Evolutionary conservation across 2,797 vertebrate species (phyloP), one percentile per base, ranked within the genome.

Genomic region (Apodemus agrarius): DNA sequence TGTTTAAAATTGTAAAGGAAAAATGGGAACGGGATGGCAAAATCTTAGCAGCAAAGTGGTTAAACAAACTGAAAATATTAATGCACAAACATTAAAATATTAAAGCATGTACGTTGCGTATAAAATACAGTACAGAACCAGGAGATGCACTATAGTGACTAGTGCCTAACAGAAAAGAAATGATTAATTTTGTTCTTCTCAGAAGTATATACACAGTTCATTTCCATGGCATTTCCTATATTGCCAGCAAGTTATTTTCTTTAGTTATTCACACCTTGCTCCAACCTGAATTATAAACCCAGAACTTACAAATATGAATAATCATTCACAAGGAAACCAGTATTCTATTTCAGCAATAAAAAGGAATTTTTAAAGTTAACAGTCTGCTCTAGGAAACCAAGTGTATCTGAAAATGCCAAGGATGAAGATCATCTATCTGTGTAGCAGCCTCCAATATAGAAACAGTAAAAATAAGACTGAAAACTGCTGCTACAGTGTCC

Each of bases 221-320:
- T 91, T 97, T 97, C 98, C 98, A 99, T 96, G 98, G 97, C 95
- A 98, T 98, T 99, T 99, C 98, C 99, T 99, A 98, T 98, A 98
- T 98, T 99, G 99, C 99, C 99, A 99, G 99, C 99, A 99, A 99
- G 99, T 99, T 99, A 99, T 99, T 99, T 99, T 99, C 97, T 98
- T 99, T 98, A 98, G 98, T 99, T 99, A 98, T 98, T 99, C 98
- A 98, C 98, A 99, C 97, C 98, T 99, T 98, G 98, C 98, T 99
- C 98, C 98, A 99, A 98, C 98, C 99, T 98, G 98, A 98, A 98
- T 98, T 98, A 98, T 98, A 98, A 99, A 98, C 94, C 97, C 97
- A 98, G 98, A 97, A 98, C 98, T 99, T 98, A 98, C 85, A 98
- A 98, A 97, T 94, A 98, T 57, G 94, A 95, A 98, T 97, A 96